Base-by-base conservation (phyloP, 1,140 invertebrate genomes). In the Drosophila parvula region DNA sequence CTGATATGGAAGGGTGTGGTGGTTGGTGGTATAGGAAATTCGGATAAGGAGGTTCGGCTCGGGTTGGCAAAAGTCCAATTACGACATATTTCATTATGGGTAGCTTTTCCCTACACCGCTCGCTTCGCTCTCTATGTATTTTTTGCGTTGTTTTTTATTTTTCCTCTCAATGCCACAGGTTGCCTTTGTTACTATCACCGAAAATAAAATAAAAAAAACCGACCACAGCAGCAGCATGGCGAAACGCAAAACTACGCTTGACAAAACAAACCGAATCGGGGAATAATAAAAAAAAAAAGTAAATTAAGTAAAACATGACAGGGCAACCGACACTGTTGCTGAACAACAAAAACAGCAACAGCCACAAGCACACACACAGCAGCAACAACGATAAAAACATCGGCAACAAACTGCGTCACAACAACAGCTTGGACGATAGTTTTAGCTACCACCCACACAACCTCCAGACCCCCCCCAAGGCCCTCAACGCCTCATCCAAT, bases 261-360 rank as follows among this genome's bases (percentile, higher is more conserved):
- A 69, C 65, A 65, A 65, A 69, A 65, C 65, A 65, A 65, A 68
- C 67, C 67, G 63, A 70, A 68, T 40, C 41, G 50, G 32, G 44
- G 16, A 34, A 36, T 12, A 64, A 56, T 55, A 32, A 41, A 27
- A 64, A 44, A 45, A 53, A 38, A 22, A 63, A 63, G 50, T 58
- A 58, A 70, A 70, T 71, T 71, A 70, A 70, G 65, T 71, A 48
- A 70, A 71, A 70, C 65, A 70, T 70, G 68, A 18, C 64, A 70
- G 64, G 43, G 60, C 53, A 47, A 45, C 18, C 59, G 60, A 68
- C 63, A 65, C 62, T 65, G 61, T 63, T 63, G 61, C 61, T 61
- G 41, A 16, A 41, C 60, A 50, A 51, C 36, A 64, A 50, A 48
- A 68, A 64, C 36, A 61, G 28, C n/a, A 60, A 60, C 44, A 45